A percentile compares a stretch with the other conserved stretches of the same genome.
phyloP scores from a whole-genome alignment of 2,113 vertebrate species.

The Lagopus muta region DNA sequence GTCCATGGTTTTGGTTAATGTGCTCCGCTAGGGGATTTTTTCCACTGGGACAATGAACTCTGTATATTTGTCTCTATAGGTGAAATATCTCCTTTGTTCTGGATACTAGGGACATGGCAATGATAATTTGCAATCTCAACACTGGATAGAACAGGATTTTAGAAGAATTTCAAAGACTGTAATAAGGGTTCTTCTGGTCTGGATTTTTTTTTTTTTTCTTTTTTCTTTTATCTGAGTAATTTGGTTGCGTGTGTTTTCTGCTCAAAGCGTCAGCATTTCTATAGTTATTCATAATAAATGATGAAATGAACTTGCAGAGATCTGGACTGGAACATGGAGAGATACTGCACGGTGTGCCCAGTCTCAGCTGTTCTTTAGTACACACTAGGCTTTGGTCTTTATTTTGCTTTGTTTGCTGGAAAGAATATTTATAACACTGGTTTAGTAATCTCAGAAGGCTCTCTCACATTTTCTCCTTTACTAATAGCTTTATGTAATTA shows the following conservation, averaged over 20 bases:
- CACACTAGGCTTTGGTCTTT: conserved; percentile 1
- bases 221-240: background rate
- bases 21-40: background rate
- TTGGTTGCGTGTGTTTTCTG: background rate
- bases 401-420: conserved; percentile 3
- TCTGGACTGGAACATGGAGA: background rate
- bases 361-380: background rate
- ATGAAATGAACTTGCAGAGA: background rate
- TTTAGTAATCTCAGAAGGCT: background rate
- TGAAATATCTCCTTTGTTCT: background rate
- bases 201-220: rapidly evolving
- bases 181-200: background rate
- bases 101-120: background rate
- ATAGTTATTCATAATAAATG: background rate
- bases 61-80: background rate
- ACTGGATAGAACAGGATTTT: background rate
- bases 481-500: background rate
- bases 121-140: background rate
- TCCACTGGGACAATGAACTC: background rate
- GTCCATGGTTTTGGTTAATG: background rate
- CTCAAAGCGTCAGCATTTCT: background rate
- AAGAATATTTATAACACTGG: background rate
- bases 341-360: background rate
- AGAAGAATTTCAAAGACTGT: background rate
- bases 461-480: background rate